These are phyloP conservation scores for Micrasema minimum DNA, from an alignment of 1,140 invertebrate species.

Conservation along the genomic window DNA sequence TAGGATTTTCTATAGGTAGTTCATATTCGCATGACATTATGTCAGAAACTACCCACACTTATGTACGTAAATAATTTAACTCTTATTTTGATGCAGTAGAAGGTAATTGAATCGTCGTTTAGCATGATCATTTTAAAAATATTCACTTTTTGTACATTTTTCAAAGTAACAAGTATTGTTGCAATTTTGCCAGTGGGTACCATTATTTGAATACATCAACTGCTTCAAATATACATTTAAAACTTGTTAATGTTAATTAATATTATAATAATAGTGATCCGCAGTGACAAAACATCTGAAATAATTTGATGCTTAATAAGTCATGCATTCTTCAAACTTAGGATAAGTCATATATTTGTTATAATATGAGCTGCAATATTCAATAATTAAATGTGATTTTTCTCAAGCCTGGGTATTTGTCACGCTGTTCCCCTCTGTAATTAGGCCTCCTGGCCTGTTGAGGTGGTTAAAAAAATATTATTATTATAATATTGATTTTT, in stretches of 20 bases:
- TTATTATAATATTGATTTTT: too few species aligned
- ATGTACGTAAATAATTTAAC: constrained; percentile 21
- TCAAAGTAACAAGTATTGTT: background rate
- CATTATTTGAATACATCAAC: background rate
- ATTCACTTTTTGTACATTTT: background rate
- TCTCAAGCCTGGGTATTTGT: too few species aligned
- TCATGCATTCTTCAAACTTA: too few species aligned
- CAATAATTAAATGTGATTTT: too few species aligned
- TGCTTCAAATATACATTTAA: background rate
- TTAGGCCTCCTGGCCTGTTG: too few species aligned
- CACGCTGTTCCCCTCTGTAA: too few species aligned
- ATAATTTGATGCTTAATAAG: too few species aligned
- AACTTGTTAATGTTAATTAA: background rate
- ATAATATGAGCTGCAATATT: too few species aligned
- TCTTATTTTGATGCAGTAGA: background rate
- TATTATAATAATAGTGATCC: too few species aligned
- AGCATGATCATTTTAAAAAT: background rate
- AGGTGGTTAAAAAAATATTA: too few species aligned
- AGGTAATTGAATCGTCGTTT: constrained; percentile 1
- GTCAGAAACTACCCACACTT: constrained; percentile 20
- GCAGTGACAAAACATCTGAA: too few species aligned
- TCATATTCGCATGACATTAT: background rate
- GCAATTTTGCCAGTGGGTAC: background rate
- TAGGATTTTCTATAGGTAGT: background rate
- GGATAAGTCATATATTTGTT: too few species aligned